Conservation (phyloP, 2,113 vertebrate genomes). For the Kryptolebias marmoratus region DNA sequence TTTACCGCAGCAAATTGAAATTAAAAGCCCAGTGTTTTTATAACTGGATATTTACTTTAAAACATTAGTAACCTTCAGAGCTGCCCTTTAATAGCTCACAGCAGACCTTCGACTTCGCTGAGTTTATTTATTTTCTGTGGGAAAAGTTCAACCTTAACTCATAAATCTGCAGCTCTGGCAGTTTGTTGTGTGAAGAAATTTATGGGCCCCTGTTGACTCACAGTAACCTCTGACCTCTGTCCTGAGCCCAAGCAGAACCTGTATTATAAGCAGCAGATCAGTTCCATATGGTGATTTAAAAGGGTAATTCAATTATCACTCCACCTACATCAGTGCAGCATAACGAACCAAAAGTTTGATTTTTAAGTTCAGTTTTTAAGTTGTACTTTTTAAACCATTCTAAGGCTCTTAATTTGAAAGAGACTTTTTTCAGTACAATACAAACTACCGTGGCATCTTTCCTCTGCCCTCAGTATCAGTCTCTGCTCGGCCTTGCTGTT, state of each 20-base stretch:
- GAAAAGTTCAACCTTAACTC: conserved; percentile 5
- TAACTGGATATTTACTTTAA: not conserved
- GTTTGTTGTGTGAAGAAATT: conserved; percentile 15
- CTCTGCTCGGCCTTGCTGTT: conserved; percentile 41
- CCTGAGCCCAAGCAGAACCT: conserved; percentile 9
- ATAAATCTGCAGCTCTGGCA: conserved; percentile 37
- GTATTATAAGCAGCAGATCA: conserved; percentile 35
- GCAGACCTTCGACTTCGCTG: not conserved
- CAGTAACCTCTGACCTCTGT: conserved; percentile 53
- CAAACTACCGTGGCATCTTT: not conserved
- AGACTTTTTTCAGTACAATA: too few relatives aligned
- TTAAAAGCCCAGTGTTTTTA: not conserved
- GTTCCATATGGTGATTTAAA: conserved; percentile 34
- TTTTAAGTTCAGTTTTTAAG: too few relatives aligned
- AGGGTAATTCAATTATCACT: conserved; percentile 23
- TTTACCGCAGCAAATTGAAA: not conserved
- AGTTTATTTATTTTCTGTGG: conserved; percentile 18
- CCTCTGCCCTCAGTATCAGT: conserved; percentile 40
- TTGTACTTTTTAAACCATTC: too few relatives aligned
- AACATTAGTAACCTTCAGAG: not conserved
- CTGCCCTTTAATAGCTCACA: not conserved
- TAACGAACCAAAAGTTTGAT: too few relatives aligned
- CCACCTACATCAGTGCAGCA: not conserved
- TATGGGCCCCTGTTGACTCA: conserved; percentile 15
- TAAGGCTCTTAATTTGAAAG: too few relatives aligned